These are phyloP conservation scores for Glaucidium brasilianum DNA, from an alignment of 2,113 vertebrate species.

Conservation along the genomic window DNA sequence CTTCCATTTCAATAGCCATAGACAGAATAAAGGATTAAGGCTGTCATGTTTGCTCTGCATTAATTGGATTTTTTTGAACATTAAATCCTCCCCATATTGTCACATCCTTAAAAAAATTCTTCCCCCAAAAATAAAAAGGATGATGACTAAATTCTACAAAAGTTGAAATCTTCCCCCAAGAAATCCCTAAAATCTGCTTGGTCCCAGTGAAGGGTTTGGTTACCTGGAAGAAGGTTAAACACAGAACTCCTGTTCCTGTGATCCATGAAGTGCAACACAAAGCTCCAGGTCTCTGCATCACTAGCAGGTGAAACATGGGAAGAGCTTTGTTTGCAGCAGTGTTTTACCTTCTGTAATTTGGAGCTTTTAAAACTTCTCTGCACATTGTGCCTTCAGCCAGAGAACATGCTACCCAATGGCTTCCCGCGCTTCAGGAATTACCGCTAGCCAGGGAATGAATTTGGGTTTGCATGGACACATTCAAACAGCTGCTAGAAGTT, in stretches of 20 bases:
- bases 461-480: slow-evolving; percentile 22
- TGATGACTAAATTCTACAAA: not conserved
- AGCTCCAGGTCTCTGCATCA: slow-evolving; percentile 43
- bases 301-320: not conserved
- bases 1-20: not conserved
- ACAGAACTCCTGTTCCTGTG: slow-evolving; percentile 47
- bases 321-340: not conserved
- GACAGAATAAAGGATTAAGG: not conserved
- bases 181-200: not conserved
- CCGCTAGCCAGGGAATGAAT: not conserved
- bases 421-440: slow-evolving; percentile 15
- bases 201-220: not conserved
- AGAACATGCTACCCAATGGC: slow-evolving; percentile 25
- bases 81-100: not conserved
- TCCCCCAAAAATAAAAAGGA: not conserved
- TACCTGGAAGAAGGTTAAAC: slow-evolving; percentile 74
- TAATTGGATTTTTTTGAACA: not conserved
- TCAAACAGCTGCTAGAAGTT: slow-evolving; percentile 38
- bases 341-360: not conserved
- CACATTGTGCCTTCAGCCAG: not conserved
- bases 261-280: slow-evolving; percentile 49
- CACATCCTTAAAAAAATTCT: not conserved
- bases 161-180: not conserved
- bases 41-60: not conserved
- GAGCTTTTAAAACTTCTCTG: slow-evolving; percentile 10